Evolutionary conservation across 2,888 invertebrate species (phyloP).

Genomic region (Tenthredo mesomela): DNA sequence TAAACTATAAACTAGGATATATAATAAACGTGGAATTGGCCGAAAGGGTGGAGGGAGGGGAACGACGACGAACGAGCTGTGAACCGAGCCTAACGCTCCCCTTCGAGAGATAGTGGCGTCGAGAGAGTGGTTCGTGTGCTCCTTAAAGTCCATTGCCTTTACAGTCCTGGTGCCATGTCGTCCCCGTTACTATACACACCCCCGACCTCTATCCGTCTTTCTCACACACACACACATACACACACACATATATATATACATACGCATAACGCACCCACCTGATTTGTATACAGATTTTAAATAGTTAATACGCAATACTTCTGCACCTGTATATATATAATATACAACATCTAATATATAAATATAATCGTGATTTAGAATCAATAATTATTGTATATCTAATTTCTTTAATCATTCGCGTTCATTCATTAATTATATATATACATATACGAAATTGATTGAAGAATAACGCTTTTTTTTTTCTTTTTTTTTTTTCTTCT

Average conservation of each 20-base stretch:
- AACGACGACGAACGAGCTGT: not conserved
- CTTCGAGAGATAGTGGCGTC: conserved; percentile 44
- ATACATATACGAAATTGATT: no score
- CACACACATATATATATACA: no score
- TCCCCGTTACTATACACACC: conserved; percentile 69
- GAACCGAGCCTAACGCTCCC: conserved; percentile 46
- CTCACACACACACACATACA: not conserved
- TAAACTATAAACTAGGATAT: no score
- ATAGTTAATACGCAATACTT: not conserved
- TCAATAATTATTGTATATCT: no score
- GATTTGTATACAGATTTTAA: not conserved
- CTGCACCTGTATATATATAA: no score
- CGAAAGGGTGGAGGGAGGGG: not conserved
- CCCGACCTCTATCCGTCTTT: not conserved
- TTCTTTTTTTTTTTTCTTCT: no score
- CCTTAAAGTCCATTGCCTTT: conserved; percentile 78
- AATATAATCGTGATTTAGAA: no score
- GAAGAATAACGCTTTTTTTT: no score
- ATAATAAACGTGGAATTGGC: not conserved
- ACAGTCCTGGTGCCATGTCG: conserved; percentile 67
- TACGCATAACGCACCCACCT: not conserved
- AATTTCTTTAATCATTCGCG: no score
- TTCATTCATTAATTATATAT: no score
- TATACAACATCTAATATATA: no score
- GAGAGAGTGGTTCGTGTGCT: conserved; percentile 70